Base-by-base conservation (phyloP, 2,888 invertebrate species). In the Leptarthrus brevirostris region DNA sequence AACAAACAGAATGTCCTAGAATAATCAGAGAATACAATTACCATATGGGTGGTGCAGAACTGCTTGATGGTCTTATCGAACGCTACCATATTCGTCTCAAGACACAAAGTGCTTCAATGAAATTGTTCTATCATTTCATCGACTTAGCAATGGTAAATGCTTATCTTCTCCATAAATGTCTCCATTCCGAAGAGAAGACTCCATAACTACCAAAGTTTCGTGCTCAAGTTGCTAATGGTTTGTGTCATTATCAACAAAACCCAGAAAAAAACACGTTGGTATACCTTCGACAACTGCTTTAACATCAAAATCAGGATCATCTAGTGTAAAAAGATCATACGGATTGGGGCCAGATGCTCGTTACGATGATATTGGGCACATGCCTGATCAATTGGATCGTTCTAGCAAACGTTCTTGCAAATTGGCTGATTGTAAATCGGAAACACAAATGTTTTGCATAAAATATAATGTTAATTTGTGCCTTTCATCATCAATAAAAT, bases 41-140 rank as follows among this genome's bases (percentile, higher is more conserved):
- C 18, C 44, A 70, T 34, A 73, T 74, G 72, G 74, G 70, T 24
- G 74, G 70, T 10, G 73, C 66, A 3, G 73, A 74, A 58, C 40
- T 69, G 6, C 71, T 74, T 44, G 73, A 73, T 40, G 74, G 64
- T 47, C 40, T 74, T 8, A 61, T 74, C 24, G 73, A 54, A 16
- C 36, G 54, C 12, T 71, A 76, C 47, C 53, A n/a, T n/a, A n/a
- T n/a, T n/a, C n/a, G n/a, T n/a, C n/a, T n/a, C n/a, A n/a, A n/a
- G n/a, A n/a, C n/a, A n/a, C n/a, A n/a, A n/a, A n/a, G n/a, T n/a
- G 47, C 58, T 44, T 66, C 56, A 24, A 44, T 52, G 18, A 34
- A 40, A 30, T 40, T 75, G n/a, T 75, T 75, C 47, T 71, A 53
- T 22, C 47, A 73, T 71, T 66, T 75, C 12, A 36, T 74, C 8